Evolutionary conservation across 1,140 invertebrate genomes (phyloP).

Genomic region (Capitella teleta): DNA sequence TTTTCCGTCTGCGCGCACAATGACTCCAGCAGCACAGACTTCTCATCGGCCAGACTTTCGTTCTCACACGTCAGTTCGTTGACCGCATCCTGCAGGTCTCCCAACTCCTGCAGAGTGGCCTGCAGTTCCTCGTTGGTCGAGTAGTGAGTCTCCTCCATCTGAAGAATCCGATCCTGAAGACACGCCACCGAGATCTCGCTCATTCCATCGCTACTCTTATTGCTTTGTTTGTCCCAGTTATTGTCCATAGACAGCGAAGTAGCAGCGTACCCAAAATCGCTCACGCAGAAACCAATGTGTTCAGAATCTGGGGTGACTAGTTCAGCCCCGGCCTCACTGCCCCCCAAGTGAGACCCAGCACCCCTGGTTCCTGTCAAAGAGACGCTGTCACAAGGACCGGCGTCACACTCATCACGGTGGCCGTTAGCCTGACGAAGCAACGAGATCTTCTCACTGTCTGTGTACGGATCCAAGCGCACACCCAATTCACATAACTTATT

Average conservation of each 20-base stretch:
- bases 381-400: not conserved
- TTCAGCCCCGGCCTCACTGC: not conserved
- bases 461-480: slow-evolving; percentile 32
- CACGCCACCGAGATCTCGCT: slow-evolving; percentile 84
- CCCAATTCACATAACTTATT: slow-evolving; percentile 34
- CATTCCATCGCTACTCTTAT: slow-evolving; percentile 51
- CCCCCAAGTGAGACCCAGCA: not conserved
- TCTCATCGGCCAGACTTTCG: slow-evolving; percentile 73
- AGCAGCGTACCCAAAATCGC: slow-evolving; percentile 10
- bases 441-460: slow-evolving; percentile 35
- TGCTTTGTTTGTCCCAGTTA: slow-evolving; percentile 72
- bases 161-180: slow-evolving; percentile 79
- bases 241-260: slow-evolving; percentile 22
- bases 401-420: not conserved
- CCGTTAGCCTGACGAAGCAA: slow-evolving; percentile 14
- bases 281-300: not conserved
- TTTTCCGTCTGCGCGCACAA: slow-evolving; percentile 82
- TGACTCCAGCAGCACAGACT: slow-evolving; percentile 77
- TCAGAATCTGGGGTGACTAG: too few relatives aligned
- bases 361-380: not conserved
- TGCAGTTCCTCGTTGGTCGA: slow-evolving; percentile 90
- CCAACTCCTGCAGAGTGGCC: slow-evolving; percentile 81
- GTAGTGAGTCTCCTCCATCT: slow-evolving; percentile 78
- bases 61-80: slow-evolving; percentile 77
- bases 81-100: slow-evolving; percentile 72